Evolutionary conservation across 2,888 invertebrate genomes (phyloP).

Genomic region (Rhagium mordax): DNA sequence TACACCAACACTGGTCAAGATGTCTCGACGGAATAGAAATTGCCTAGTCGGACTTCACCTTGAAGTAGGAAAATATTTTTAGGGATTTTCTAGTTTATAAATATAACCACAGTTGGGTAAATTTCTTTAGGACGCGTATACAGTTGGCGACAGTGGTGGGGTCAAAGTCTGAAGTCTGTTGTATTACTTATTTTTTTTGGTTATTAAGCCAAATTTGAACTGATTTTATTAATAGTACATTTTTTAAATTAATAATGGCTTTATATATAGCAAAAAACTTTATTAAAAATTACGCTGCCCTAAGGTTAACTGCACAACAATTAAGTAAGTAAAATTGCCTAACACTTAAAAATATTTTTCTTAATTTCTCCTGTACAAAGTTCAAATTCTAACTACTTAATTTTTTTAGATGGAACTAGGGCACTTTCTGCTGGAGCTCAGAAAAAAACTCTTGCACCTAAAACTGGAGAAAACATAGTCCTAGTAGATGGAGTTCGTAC

Average conservation of each 20-base stretch:
- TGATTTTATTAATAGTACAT: not conserved
- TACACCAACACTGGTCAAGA: too few species aligned
- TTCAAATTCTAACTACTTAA: constrained; percentile 37
- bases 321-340: constrained; percentile 53
- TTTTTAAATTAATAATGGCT: constrained; percentile 55
- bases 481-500: constrained; percentile 97
- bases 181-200: not conserved
- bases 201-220: not conserved
- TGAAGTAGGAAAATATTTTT: not conserved
- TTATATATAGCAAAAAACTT: constrained; percentile 60
- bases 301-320: constrained; percentile 55
- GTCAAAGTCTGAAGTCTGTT: not conserved
- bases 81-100: not conserved
- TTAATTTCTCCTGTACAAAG: constrained; percentile 36
- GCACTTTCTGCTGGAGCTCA: constrained; percentile 73
- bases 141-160: not conserved
- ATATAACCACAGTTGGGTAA: too few species aligned
- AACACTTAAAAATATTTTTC: constrained; percentile 32
- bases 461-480: constrained; percentile 88
- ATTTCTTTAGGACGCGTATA: too few species aligned
- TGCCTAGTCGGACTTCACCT: too few species aligned
- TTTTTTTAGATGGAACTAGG: constrained; percentile 70
- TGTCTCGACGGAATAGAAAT: too few species aligned
- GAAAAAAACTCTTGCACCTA: constrained; percentile 75
- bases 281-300: constrained; percentile 45